A percentile compares a stretch with the other conserved stretches of the same genome.
Evolutionary conservation across 2,113 vertebrate species (phyloP).

Genomic region (Hassar affinis): DNA sequence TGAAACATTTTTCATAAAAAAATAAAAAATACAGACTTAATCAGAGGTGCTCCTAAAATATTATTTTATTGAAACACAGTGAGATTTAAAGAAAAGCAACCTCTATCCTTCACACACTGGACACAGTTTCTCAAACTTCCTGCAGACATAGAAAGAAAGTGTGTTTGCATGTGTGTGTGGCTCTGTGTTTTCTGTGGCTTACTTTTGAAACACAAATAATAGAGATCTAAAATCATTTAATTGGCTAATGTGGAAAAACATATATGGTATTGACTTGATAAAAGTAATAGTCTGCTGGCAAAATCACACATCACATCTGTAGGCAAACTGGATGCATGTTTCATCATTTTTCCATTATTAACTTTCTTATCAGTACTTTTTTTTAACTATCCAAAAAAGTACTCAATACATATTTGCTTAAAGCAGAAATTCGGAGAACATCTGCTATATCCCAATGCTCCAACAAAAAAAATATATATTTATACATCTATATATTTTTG

Average conservation of each 20-base stretch:
- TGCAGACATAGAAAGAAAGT: constrained; percentile 6
- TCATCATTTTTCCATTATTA: constrained; percentile 55
- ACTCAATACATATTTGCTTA: constrained; percentile 46
- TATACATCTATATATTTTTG: constrained; percentile 65
- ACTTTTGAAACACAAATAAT: constrained; percentile 46
- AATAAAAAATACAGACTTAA: constrained; percentile 45
- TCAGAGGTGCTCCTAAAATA: constrained; percentile 70
- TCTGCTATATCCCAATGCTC: constrained; percentile 53
- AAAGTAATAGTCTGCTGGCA: constrained; percentile 60
- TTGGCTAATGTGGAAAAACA: constrained; percentile 12
- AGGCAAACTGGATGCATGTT: constrained; percentile 28
- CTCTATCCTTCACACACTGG: constrained; percentile 36
- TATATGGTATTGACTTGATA: constrained; percentile 54
- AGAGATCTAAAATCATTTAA: constrained; percentile 51
- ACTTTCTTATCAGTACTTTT: constrained; percentile 31
- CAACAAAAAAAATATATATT: constrained; percentile 69
- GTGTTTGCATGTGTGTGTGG: not conserved
- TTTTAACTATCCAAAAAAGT: constrained; percentile 22
- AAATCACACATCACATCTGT: constrained; percentile 48
- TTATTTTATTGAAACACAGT: constrained; percentile 69
- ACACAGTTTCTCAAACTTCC: constrained; percentile 41
- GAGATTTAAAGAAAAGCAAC: constrained; percentile 51
- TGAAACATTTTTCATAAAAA: constrained; percentile 33
- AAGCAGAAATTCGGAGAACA: constrained; percentile 47
- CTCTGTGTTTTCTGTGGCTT: constrained; percentile 20